Percentiles rank a stretch among this genome's conserved stretches.
Evolutionary conservation across 1,140 invertebrate species (phyloP).

Genomic region (Andrena cerasifolii): DNA sequence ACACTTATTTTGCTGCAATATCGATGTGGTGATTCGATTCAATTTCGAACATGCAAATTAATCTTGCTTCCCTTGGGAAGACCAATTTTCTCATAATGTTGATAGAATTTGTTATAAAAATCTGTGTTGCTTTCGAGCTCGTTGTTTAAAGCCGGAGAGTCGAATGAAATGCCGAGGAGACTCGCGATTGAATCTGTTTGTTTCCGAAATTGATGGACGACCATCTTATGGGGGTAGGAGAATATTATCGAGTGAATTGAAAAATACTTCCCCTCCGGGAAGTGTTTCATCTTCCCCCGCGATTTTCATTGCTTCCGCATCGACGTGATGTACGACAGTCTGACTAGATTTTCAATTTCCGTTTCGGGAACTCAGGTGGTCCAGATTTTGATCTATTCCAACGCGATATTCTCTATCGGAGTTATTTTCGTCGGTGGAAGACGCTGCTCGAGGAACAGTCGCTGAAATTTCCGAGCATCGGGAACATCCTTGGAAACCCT

Average conservation of each 20-base stretch:
- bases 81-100: too few relatives aligned
- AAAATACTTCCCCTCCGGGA: slow-evolving; percentile 15
- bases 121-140: too few relatives aligned
- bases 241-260: slow-evolving; percentile 38
- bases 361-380: slow-evolving; percentile 10
- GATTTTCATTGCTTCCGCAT: slow-evolving; percentile 20
- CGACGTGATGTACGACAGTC: slow-evolving; percentile 38
- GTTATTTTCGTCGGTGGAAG: not conserved
- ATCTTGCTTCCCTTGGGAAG: too few relatives aligned
- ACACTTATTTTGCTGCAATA: too few relatives aligned
- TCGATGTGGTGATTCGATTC: too few relatives aligned
- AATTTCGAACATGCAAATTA: too few relatives aligned
- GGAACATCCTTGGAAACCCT: not conserved
- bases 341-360: slow-evolving; percentile 44
- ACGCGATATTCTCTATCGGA: not conserved
- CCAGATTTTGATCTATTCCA: slow-evolving; percentile 34
- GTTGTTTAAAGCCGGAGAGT: too few relatives aligned
- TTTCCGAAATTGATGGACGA: slow-evolving; percentile 18
- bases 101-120: too few relatives aligned
- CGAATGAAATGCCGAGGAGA: not conserved
- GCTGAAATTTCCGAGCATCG: slow-evolving; percentile 1
- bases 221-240: slow-evolving; percentile 23
- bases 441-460: not conserved
- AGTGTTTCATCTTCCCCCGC: slow-evolving; percentile 19
- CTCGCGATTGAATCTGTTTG: not conserved